phyloP scores from a whole-genome alignment of 1,140 invertebrate genomes.

The Achroia grisella region DNA sequence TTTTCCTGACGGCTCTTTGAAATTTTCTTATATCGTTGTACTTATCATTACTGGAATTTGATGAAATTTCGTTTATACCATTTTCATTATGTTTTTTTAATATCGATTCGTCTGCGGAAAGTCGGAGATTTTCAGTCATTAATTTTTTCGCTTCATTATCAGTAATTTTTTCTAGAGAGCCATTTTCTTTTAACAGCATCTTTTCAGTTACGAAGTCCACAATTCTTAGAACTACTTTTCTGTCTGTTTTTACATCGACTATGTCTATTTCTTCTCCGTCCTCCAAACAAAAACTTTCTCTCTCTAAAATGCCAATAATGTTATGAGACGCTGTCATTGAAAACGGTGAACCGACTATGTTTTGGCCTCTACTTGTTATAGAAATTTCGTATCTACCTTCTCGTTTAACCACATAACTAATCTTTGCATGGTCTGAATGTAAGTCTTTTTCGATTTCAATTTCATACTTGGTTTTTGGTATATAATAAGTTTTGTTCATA shows the following conservation, averaged over 20 bases:
- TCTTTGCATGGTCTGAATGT: conserved; percentile 46
- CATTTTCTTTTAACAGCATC: conserved; percentile 72
- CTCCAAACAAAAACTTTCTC: conserved; percentile 53
- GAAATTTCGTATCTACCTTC: conserved; percentile 67
- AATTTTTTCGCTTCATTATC: conserved; percentile 52
- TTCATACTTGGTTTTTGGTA: conserved; percentile 64
- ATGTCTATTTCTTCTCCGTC: conserved; percentile 66
- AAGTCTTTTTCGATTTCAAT: conserved; percentile 58
- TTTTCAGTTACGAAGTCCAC: conserved; percentile 74
- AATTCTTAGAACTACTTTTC: conserved; percentile 67
- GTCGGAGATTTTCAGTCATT: conserved; percentile 25
- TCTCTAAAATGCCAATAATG: conserved; percentile 44
- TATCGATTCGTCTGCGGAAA: neutral
- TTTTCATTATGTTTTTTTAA: neutral
- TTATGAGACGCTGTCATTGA: conserved; percentile 55
- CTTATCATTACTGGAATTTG: conserved; percentile 1
- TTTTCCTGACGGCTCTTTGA: conserved; percentile 34
- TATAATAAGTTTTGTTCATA: conserved; percentile 63
- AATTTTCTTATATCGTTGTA: conserved; percentile 26
- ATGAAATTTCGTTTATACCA: neutral
- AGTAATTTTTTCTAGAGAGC: conserved; percentile 63
- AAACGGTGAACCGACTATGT: conserved; percentile 69
- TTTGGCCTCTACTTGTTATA: conserved; percentile 64
- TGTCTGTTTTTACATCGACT: conserved; percentile 58
- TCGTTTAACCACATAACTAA: conserved; percentile 53